Base-by-base conservation (phyloP, 2,113 vertebrate species). In the Ciconia boyciana region DNA sequence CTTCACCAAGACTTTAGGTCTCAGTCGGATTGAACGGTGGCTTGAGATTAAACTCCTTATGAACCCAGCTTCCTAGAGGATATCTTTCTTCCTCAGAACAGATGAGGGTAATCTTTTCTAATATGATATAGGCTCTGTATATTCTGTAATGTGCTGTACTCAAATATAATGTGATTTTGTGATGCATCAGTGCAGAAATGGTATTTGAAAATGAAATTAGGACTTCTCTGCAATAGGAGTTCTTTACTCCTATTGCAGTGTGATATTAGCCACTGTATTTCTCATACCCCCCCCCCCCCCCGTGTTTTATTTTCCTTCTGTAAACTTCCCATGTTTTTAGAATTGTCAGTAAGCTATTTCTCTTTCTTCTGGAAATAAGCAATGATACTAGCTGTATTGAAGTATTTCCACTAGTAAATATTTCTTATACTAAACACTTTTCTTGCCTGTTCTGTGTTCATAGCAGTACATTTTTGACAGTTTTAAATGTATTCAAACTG, bases 71-170 rank as follows among this genome's bases (percentile, higher is more conserved):
- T 70, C 46, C 36, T 44, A 0, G 13, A 39, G 52, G 29, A 82
- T 32, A 9, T 3, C 4, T 58, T 66, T 71, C 51, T 31, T 70
- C 54, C 39, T 51, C 83, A 34, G 39, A 32, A 26, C 29, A 41
- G 41, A 36, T 0, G 11, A 41, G 61, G 51, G 32, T 26, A 6
- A 55, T 49, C 48, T 74, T 83, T 58, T n/a, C 55, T 84, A 4
- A 43, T 39, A 1, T 1, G 36, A 3, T 3, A 7, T 0, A 26
- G 29, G 5, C 26, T 68, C 39, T 36, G 5, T 18, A 2, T 34
- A 2, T 26, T 65, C 89, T 52, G 0, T 62, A 51, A 32, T 11
- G 3, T 2, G 18, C 36, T 74, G 19, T 32, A 20, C 41, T 55
- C 20, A 39, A n/a, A 36, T 5, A 2, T 26, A 43, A 31, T 6